Percentiles rank a stretch among this genome's conserved stretches.
Conservation (phyloP, 2,113 vertebrate species). For the Actenoides hombroni region DNA sequence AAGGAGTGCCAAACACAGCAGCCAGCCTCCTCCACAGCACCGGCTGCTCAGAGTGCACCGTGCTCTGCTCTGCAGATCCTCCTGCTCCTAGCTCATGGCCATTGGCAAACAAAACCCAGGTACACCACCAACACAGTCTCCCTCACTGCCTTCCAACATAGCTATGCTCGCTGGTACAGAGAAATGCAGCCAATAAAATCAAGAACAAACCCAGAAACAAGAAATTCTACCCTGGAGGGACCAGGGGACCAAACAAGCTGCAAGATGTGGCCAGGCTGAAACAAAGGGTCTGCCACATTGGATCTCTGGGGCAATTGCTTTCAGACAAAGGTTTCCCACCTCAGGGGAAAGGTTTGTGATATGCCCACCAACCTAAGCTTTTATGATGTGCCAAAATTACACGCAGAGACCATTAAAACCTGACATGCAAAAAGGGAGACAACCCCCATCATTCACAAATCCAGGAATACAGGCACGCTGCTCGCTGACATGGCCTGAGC, state of each 20-base stretch:
- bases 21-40: neutral
- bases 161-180: neutral
- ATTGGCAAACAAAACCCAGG: neutral
- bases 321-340: neutral
- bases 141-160: neutral
- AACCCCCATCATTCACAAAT: neutral
- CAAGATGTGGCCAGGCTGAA: neutral
- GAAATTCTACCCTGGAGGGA: accelerated
- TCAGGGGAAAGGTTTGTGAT: neutral
- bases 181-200: neutral
- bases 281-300: neutral
- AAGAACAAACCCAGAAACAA: neutral
- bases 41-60: neutral
- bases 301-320: neutral
- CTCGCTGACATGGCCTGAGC: neutral
- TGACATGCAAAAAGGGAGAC: neutral
- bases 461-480: neutral
- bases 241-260: neutral
- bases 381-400: neutral
- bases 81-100: neutral
- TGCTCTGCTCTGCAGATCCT: neutral
- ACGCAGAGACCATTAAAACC: neutral
- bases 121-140: neutral
- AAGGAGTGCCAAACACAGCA: neutral
- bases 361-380: neutral